Evolutionary conservation across 2,113 vertebrate species (phyloP).

Genomic region (Podarcis raffonei): DNA sequence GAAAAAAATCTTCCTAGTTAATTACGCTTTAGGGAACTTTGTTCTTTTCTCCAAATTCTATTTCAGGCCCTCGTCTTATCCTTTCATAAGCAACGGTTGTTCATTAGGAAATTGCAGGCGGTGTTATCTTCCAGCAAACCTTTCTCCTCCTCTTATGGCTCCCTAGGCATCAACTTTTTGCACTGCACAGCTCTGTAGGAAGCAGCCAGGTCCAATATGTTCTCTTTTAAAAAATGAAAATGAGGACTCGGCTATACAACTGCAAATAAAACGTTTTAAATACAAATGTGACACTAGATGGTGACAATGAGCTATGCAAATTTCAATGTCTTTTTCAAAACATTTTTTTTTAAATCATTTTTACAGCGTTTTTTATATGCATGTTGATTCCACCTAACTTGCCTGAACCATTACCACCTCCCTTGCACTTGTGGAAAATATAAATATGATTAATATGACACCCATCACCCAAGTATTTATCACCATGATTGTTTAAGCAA

Average conservation of each 20-base stretch:
- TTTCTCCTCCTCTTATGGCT: slow-evolving; percentile 43
- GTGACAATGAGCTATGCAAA: no score
- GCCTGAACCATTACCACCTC: no score
- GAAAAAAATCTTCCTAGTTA: slow-evolving; percentile 41
- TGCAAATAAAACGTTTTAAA: no score
- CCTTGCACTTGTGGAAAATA: no score
- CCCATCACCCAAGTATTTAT: neutral
- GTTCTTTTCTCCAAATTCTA: slow-evolving; percentile 54
- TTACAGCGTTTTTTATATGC: no score
- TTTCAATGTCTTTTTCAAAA: no score
- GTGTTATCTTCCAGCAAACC: slow-evolving; percentile 15
- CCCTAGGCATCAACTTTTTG: slow-evolving; percentile 30
- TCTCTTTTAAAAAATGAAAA: slow-evolving; percentile 39
- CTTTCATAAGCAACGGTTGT: neutral
- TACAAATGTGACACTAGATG: no score
- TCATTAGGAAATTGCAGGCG: slow-evolving; percentile 61
- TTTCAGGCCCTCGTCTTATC: slow-evolving; percentile 46
- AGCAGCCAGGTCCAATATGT: slow-evolving; percentile 25
- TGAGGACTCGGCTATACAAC: neutral
- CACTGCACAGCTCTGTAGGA: slow-evolving; percentile 43
- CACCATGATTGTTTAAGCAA: neutral
- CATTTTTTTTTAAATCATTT: no score
- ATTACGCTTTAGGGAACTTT: slow-evolving; percentile 53
- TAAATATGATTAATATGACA: no score
- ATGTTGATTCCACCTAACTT: no score